Conservation (phyloP, 2,888 invertebrate genomes). For the Ormyrus pomaceus region DNA sequence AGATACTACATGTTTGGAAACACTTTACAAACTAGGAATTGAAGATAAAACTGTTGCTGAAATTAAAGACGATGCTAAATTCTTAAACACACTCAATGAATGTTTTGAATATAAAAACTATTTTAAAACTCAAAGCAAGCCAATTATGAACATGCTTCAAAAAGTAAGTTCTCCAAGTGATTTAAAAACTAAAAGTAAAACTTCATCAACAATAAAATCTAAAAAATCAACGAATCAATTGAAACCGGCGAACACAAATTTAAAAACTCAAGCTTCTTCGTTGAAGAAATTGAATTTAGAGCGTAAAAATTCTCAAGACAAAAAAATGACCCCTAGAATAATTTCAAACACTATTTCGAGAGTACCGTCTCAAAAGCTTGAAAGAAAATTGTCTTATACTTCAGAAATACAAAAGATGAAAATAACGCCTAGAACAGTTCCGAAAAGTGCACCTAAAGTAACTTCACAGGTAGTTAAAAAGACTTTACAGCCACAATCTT, state of each 20-base stretch:
- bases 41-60: constrained; percentile 55
- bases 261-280: background rate
- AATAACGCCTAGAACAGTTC: background rate
- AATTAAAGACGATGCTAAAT: constrained; percentile 54
- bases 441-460: background rate
- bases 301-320: background rate
- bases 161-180: constrained; percentile 35
- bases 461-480: background rate
- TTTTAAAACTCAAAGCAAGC: constrained; percentile 57
- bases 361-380: background rate
- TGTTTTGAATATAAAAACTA: constrained; percentile 66
- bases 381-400: background rate
- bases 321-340: constrained; percentile 10
- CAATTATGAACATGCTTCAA: constrained; percentile 49
- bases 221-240: background rate
- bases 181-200: constrained; percentile 23
- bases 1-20: constrained; percentile 55
- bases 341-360: background rate
- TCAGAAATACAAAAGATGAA: constrained; percentile 18
- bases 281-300: background rate
- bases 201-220: constrained; percentile 13
- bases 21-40: constrained; percentile 40
- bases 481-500: background rate
- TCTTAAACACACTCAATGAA: constrained; percentile 64
- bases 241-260: background rate